These are phyloP conservation scores for Empidonax alnorum DNA, from an alignment of 2,113 vertebrate species.

Conservation along the genomic window DNA sequence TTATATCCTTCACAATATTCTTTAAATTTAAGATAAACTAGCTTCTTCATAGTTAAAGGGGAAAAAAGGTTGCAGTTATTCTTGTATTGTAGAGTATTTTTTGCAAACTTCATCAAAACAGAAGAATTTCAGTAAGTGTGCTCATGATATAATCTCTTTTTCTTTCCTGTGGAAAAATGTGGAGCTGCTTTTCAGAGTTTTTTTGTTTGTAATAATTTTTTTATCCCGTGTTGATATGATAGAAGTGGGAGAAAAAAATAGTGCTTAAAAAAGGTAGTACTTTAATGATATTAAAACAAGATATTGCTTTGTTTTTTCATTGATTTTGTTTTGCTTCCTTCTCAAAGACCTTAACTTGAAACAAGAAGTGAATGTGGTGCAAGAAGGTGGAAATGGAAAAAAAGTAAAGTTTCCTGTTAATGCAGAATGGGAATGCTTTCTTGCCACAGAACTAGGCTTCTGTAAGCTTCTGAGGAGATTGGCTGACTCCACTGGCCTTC, in stretches of 20 bases:
- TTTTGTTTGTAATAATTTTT: neutral
- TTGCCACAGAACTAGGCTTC: neutral
- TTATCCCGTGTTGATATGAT: neutral
- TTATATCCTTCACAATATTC: neutral
- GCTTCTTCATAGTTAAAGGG: neutral
- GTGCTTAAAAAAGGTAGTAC: neutral
- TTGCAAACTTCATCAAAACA: neutral
- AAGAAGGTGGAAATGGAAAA: neutral
- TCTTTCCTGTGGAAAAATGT: neutral
- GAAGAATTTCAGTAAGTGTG: neutral
- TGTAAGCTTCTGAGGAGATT: neutral
- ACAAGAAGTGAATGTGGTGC: neutral
- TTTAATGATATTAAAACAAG: neutral
- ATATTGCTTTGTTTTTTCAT: neutral
- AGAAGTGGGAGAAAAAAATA: neutral
- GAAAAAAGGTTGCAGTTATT: neutral
- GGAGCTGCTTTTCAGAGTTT: neutral
- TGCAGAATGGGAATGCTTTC: neutral
- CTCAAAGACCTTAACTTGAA: neutral
- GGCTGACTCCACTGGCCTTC: neutral
- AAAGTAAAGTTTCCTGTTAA: neutral
- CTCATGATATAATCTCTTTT: neutral
- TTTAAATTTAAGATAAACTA: neutral
- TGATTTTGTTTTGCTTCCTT: neutral
- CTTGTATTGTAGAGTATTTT: neutral